Conservation (phyloP, 2,888 invertebrate genomes). For the Incurvaria masculella region DNA sequence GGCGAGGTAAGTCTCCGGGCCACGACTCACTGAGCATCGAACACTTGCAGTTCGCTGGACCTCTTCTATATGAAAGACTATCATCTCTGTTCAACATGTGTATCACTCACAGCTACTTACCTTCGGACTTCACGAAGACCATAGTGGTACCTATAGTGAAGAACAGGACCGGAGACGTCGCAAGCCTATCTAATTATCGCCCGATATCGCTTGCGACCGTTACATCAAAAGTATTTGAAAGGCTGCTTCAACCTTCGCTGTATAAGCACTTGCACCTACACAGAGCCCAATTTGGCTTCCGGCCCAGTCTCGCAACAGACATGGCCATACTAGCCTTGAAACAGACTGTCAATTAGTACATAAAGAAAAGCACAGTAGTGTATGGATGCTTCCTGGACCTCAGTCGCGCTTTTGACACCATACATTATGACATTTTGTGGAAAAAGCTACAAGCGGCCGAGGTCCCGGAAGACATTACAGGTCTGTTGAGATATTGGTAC, state of each 20-base stretch:
- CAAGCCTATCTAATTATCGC: constrained; percentile 1
- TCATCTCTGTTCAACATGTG: constrained; percentile 2
- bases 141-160: no score
- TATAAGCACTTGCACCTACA: neutral
- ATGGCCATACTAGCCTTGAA: neutral
- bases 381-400: neutral
- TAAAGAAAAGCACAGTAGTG: neutral
- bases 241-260: neutral
- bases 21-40: constrained; percentile 2
- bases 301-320: constrained; percentile 1
- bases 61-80: neutral
- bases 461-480: no score
- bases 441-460: no score
- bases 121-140: neutral
- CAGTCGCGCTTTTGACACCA: neutral
- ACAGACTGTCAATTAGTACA: neutral
- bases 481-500: no score
- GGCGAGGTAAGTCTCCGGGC: constrained; percentile 1
- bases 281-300: constrained; percentile 2
- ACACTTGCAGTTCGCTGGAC: constrained; percentile 3
- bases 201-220: constrained; percentile 3
- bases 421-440: no score
- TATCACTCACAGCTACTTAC: constrained; percentile 3
- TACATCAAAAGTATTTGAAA: neutral
- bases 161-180: constrained; percentile 4